These are phyloP conservation scores for Palythoa grandiflora DNA, from an alignment of 92 coral and sea anemone genomes.

Conservation along the genomic window DNA sequence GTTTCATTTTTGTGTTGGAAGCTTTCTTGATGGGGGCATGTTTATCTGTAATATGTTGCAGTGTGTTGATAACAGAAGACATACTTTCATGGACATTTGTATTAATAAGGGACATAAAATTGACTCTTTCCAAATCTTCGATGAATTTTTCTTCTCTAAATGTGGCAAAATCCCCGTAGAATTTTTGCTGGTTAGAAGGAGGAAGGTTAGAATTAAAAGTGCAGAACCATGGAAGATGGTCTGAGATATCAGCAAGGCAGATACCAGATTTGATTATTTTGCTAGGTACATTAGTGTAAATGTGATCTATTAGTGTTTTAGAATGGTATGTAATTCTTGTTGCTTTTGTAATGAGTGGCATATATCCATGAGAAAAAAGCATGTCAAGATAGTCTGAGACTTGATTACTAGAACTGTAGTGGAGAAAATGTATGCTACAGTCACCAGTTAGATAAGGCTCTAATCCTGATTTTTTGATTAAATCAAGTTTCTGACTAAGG, in stretches of 20 bases:
- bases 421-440: conserved; percentile 29
- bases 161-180: conserved; percentile 46
- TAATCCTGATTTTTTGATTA: conserved; percentile 11
- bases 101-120: conserved; percentile 23
- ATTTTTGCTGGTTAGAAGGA: conserved; percentile 31
- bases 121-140: conserved; percentile 2
- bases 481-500: background rate
- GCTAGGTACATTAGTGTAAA: conserved; percentile 33
- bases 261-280: conserved; percentile 32
- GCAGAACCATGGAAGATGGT: conserved; percentile 43
- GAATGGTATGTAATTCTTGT: conserved; percentile 40
- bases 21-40: conserved; percentile 18
- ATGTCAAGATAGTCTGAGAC: conserved; percentile 43
- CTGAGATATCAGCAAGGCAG: conserved; percentile 27
- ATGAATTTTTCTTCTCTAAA: conserved; percentile 22
- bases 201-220: conserved; percentile 38
- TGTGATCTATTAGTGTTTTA: conserved; percentile 39
- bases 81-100: conserved; percentile 39
- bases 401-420: conserved; percentile 20
- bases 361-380: conserved; percentile 23
- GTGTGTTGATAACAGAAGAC: conserved; percentile 33
- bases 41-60: conserved; percentile 38
- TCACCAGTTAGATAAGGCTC: conserved; percentile 36
- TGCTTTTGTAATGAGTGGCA: conserved; percentile 40
- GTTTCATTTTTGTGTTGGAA: conserved; percentile 37